phyloP scores from a whole-genome alignment of 1,140 invertebrate species.

The Hypsibius dujardini region DNA sequence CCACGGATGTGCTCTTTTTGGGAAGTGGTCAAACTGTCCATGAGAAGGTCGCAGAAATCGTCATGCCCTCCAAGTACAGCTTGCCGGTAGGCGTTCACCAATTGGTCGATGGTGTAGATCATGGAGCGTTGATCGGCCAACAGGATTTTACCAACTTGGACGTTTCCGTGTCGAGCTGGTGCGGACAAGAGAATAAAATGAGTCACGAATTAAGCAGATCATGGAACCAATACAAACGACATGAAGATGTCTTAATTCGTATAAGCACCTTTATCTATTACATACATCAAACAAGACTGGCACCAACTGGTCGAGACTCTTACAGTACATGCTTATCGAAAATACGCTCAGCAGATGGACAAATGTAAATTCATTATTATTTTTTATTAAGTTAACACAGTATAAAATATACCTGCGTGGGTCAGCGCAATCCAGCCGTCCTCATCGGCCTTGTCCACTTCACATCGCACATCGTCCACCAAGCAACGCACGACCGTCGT shows the following conservation, averaged over 20 bases:
- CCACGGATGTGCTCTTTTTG: background rate
- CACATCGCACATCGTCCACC: background rate
- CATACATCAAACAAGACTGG: too few species aligned
- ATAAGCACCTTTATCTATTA: too few species aligned
- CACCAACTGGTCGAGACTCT: too few species aligned
- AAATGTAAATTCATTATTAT: too few species aligned
- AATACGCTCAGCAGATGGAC: too few species aligned
- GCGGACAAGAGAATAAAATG: too few species aligned
- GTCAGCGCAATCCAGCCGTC: constrained; percentile 1
- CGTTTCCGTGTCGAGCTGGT: background rate
- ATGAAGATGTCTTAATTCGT: too few species aligned
- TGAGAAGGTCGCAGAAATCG: background rate
- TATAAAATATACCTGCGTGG: background rate
- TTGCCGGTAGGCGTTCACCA: background rate
- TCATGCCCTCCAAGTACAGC: background rate
- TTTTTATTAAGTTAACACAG: too few species aligned
- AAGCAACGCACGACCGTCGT: background rate
- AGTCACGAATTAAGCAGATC: too few species aligned
- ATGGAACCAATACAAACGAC: too few species aligned
- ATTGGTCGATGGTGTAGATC: constrained; percentile 5
- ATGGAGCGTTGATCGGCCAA: background rate
- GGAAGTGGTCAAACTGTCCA: background rate
- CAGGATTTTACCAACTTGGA: background rate
- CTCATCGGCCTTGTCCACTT: background rate
- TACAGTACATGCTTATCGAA: too few species aligned